phyloP scores from a whole-genome alignment of 2,113 vertebrate species.

The Cettia cetti region DNA sequence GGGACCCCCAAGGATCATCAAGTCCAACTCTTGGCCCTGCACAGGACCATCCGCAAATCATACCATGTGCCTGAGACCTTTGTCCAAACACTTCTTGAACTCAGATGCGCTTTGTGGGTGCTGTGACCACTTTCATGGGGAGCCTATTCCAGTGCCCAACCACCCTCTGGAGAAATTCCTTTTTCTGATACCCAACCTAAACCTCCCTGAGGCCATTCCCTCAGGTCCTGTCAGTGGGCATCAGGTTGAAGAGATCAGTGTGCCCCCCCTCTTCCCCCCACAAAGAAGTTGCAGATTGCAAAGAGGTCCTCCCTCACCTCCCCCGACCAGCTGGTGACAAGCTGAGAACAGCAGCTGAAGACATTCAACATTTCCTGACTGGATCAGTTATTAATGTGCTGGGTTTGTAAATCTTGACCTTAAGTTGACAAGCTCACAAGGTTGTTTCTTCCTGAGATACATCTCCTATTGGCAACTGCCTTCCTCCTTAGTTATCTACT shows the following conservation, averaged over 20 bases:
- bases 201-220: not conserved
- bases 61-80: not conserved
- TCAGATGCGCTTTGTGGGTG: no score
- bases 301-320: not conserved
- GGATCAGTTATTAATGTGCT: not conserved
- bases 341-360: not conserved
- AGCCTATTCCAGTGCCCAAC: not conserved
- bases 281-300: not conserved
- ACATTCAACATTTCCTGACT: not conserved
- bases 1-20: not conserved
- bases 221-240: rapidly evolving
- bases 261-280: not conserved
- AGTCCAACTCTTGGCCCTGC: not conserved
- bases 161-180: not conserved
- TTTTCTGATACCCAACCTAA: not conserved
- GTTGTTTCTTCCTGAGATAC: not conserved
- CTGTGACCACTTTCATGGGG: not conserved
- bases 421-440: not conserved
- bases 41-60: not conserved
- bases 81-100: not conserved
- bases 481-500: not conserved
- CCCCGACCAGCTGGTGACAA: not conserved
- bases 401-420: not conserved
- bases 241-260: not conserved
- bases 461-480: not conserved